Percentiles rank a stretch among this genome's conserved stretches.
These are phyloP conservation scores for Phenganax marumi DNA, from an alignment of 92 coral and sea anemone species.

Conservation along the genomic window DNA sequence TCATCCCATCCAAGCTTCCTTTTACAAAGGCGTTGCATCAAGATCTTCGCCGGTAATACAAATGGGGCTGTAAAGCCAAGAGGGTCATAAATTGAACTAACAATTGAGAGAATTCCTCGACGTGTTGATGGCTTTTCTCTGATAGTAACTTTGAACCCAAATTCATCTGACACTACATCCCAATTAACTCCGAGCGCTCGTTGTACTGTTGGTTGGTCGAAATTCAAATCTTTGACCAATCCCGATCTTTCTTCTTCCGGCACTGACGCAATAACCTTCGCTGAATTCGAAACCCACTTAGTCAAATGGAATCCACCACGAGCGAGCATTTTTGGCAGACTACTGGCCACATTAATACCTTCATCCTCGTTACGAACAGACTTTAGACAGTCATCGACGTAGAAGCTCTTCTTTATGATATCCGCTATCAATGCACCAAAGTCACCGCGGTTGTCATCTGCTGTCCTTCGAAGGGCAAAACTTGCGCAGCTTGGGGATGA, in stretches of 20 bases:
- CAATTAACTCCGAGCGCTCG: conserved; percentile 49
- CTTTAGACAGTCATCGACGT: conserved; percentile 61
- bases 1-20: conserved; percentile 39
- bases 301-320: conserved; percentile 46
- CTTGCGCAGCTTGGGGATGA: conserved; percentile 60
- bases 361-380: conserved; percentile 43
- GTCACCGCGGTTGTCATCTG: conserved; percentile 45
- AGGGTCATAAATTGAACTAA: conserved; percentile 46
- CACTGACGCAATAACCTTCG: conserved; percentile 25
- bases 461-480: conserved; percentile 52
- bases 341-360: conserved; percentile 30
- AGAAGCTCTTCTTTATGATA: conserved; percentile 49
- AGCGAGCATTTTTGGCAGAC: conserved; percentile 44
- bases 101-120: conserved; percentile 41
- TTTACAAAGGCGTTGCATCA: conserved; percentile 46
- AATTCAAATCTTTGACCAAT: conserved; percentile 16
- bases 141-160: conserved; percentile 25
- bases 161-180: conserved; percentile 40
- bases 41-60: conserved; percentile 38
- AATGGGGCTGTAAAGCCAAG: conserved; percentile 44
- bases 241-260: conserved; percentile 27
- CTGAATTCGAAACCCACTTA: conserved; percentile 45
- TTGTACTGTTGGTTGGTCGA: conserved; percentile 19
- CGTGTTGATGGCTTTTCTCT: conserved; percentile 45
- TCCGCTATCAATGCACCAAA: conserved; percentile 28